Evolutionary conservation across 1,140 invertebrate genomes (phyloP).

Genomic region (Hycleus phaleratus): DNA sequence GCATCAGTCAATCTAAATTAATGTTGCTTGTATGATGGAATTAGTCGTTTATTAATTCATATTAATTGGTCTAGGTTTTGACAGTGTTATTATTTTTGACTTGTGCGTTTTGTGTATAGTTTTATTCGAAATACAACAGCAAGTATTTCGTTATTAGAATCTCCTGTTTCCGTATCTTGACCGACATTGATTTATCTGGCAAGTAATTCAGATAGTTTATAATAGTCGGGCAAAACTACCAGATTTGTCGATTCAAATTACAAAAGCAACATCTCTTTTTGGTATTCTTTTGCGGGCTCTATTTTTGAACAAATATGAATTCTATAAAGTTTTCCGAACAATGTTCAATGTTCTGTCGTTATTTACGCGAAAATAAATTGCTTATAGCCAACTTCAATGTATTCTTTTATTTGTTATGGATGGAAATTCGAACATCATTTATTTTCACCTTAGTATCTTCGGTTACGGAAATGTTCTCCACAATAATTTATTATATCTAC

Average conservation of each 20-base stretch:
- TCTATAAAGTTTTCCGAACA: too few species aligned
- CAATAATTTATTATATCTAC: too few species aligned
- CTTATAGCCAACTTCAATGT: conserved; percentile 4
- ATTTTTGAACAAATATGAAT: too few species aligned
- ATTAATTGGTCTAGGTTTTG: conserved; percentile 20
- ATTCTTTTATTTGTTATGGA: conserved; percentile 13
- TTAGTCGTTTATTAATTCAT: conserved; percentile 24
- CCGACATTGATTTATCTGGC: too few species aligned
- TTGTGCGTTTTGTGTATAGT: neutral
- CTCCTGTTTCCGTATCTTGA: neutral
- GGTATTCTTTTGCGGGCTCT: too few species aligned
- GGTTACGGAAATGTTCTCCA: conserved; percentile 2
- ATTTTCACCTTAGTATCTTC: conserved; percentile 11
- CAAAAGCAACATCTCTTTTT: too few species aligned
- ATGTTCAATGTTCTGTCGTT: too few species aligned
- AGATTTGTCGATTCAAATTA: too few species aligned
- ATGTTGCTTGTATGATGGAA: conserved; percentile 23
- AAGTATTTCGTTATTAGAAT: conserved; percentile 13
- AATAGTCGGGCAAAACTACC: too few species aligned
- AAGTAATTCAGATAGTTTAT: too few species aligned
- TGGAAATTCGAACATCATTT: conserved; percentile 14
- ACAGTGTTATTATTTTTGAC: conserved; percentile 11
- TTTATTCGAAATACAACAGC: conserved; percentile 8
- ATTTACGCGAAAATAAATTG: conserved; percentile 2
- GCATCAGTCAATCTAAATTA: conserved; percentile 24